A percentile compares a stretch with the other conserved stretches of the same genome.
These are phyloP conservation scores for Bellardia pandia DNA, from an alignment of 2,888 invertebrate species.

Conservation along the genomic window DNA sequence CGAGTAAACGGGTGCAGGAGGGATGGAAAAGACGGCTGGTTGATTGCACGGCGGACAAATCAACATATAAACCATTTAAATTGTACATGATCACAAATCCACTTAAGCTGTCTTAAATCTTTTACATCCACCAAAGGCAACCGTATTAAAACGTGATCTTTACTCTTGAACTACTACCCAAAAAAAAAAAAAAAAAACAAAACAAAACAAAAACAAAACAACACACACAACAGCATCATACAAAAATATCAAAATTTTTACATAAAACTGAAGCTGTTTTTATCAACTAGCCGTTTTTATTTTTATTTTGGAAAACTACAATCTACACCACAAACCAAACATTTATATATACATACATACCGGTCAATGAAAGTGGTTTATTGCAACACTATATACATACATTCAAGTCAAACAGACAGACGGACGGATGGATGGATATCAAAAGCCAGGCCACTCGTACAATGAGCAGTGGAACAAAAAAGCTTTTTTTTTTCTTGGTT, in stretches of 20 bases:
- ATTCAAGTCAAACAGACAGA: slow-evolving; percentile 19
- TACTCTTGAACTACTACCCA: slow-evolving; percentile 68
- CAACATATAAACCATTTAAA: slow-evolving; percentile 69
- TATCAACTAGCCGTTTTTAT: slow-evolving; percentile 52
- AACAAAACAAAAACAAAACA: background rate
- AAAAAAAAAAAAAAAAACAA: slow-evolving; percentile 19
- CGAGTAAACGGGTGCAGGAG: slow-evolving; percentile 4
- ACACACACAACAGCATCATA: slow-evolving; percentile 2
- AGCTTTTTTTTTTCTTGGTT: slow-evolving; percentile 19
- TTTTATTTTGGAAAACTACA: slow-evolving; percentile 13
- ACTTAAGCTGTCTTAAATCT: slow-evolving; percentile 80
- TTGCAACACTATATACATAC: slow-evolving; percentile 58
- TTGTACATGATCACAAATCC: slow-evolving; percentile 77
- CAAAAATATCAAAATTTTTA: slow-evolving; percentile 63
- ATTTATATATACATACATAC: slow-evolving; percentile 37
- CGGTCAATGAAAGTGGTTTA: slow-evolving; percentile 73
- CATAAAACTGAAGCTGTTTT: slow-evolving; percentile 65
- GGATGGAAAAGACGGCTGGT: background rate
- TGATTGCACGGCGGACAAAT: slow-evolving; percentile 52
- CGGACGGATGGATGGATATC: slow-evolving; percentile 28
- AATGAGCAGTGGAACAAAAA: slow-evolving; percentile 42
- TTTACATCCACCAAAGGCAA: slow-evolving; percentile 67
- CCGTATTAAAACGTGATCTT: slow-evolving; percentile 71
- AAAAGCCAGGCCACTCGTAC: slow-evolving; percentile 15
- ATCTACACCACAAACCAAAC: slow-evolving; percentile 27